Base-by-base conservation (phyloP, 2,113 vertebrate species). In the Ardeotis arabs region DNA sequence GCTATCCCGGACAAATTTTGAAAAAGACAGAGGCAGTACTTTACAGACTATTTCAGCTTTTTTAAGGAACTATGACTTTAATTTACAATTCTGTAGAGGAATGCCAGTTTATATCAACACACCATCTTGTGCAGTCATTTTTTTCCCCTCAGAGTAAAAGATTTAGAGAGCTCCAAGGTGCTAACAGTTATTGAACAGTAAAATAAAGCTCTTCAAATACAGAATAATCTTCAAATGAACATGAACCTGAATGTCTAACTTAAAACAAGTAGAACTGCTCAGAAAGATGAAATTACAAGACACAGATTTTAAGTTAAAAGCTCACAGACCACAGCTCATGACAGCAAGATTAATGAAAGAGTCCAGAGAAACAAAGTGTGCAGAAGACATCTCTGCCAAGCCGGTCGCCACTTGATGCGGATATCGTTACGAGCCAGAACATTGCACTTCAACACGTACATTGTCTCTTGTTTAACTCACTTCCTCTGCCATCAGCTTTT, bases 271-370 rank as follows among this genome's bases (percentile, higher is more conserved):
- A 3, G 69, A 85, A 59, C 29, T 45, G 84, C 76, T 49, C 31
- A 62, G n/a, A 44, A 91, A 67, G 69, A 81, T 31, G 75, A 68
- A 91, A 81, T 37, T 81, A 14, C 20, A 44, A 47, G 2, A 5
- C 58, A 35, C 33, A 29, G 35, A 45, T 67, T 76, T 76, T 41
- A 59, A 81, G 69, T 50, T 47, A 52, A 76, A 81, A 84, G 79
- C 91, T 84, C 79, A 49, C 44, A 84, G 74, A 60, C 35, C 73
- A 52, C 33, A 69, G 52, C 59, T 91, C 39, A 12, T 10, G 79
- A 89, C 69, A 94, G 78, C 28, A 78, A 96, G 87, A 85, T 56
- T 58, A 85, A 94, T 39, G 39, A 76, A 69, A 68, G 14, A 84
- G 37, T 44, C 21, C 27, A 29, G 75, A 49, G 79, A 88, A 85